Evolutionary conservation across 2,113 vertebrate genomes (phyloP).

Genomic region (Strix uralensis): DNA sequence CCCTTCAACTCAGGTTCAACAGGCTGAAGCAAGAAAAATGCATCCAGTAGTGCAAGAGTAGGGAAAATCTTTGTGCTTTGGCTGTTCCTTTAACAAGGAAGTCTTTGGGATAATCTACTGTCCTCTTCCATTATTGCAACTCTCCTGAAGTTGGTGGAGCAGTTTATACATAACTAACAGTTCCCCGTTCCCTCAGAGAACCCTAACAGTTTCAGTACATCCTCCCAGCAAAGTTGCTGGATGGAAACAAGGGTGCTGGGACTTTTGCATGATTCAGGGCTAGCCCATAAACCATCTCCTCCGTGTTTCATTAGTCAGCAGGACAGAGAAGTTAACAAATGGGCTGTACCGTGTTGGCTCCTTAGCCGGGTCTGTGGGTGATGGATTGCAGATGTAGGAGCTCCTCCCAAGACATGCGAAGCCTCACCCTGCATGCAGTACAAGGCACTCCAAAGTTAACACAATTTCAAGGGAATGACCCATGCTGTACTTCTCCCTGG

Average conservation of each 20-base stretch:
- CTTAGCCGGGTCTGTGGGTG: not conserved
- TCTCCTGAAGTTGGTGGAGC: not conserved
- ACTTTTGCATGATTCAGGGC: not conserved
- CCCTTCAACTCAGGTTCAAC: not conserved
- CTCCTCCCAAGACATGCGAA: not conserved
- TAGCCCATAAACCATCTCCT: not conserved
- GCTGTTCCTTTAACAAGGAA: not conserved
- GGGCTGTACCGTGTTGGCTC: not conserved
- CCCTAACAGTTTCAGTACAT: rapidly evolving
- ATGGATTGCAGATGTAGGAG: not conserved
- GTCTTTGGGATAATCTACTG: not conserved
- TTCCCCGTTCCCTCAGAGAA: not conserved
- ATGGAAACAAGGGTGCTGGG: not conserved
- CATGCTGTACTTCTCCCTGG: not conserved
- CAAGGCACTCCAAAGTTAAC: not conserved
- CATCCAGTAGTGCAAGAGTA: not conserved
- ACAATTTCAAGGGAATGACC: not conserved
- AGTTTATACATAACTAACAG: not conserved
- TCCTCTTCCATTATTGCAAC: not conserved
- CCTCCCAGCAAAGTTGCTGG: not conserved
- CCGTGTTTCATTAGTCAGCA: not conserved
- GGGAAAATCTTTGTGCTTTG: not conserved
- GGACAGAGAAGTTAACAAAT: not conserved
- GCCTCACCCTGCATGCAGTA: not conserved
- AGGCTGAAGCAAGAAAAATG: not conserved